These are phyloP conservation scores for Sinocyclocheilus rhinocerous DNA, from an alignment of 2,113 vertebrate species.

Conservation along the genomic window DNA sequence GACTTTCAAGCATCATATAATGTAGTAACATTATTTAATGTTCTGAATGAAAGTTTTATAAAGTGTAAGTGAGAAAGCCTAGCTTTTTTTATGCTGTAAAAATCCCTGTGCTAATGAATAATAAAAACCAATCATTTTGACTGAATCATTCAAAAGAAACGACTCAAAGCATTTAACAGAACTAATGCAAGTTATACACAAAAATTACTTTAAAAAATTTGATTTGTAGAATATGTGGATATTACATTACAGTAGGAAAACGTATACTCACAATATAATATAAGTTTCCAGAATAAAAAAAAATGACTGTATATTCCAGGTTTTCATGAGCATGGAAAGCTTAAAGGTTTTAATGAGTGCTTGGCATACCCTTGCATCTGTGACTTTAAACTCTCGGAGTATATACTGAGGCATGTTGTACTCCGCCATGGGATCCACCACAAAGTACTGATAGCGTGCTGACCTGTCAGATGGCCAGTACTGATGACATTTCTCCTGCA, in stretches of 20 bases:
- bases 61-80: background rate
- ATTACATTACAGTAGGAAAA: background rate
- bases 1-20: constrained; percentile 1
- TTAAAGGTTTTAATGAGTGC: background rate
- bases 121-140: background rate
- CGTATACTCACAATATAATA: background rate
- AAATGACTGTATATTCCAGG: background rate
- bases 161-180: background rate
- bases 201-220: background rate
- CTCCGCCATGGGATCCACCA: constrained; percentile 80
- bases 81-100: background rate
- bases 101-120: background rate
- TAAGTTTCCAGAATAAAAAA: background rate
- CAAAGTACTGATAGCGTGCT: constrained; percentile 80
- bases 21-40: background rate
- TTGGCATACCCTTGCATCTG: constrained; percentile 74
- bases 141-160: background rate
- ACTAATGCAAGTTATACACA: background rate
- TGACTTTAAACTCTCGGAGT: constrained; percentile 80
- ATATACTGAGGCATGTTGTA: constrained; percentile 83
- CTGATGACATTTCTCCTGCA: constrained; percentile 80
- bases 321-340: background rate
- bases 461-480: constrained; percentile 80
- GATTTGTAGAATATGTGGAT: background rate
- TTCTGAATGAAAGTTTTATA: background rate